Percentiles rank a stretch among this genome's conserved stretches.
These are phyloP conservation scores for Drosophila neonasuta DNA, from an alignment of 2,888 invertebrate genomes.

Conservation along the genomic window DNA sequence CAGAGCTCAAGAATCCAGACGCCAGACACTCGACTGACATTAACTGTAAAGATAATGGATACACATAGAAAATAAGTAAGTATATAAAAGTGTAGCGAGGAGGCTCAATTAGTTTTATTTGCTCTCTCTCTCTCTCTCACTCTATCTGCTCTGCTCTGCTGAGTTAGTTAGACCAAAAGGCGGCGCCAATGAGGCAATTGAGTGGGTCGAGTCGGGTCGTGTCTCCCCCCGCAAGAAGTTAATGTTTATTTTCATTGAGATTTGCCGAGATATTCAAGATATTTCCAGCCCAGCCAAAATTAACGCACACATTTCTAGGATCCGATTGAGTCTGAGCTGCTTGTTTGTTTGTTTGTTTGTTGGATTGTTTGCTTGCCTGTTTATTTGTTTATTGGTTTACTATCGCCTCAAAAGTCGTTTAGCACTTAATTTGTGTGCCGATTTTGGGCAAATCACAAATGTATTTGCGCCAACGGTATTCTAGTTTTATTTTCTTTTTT, in stretches of 20 bases:
- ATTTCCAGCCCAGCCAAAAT: constrained; percentile 47
- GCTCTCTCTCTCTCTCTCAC: constrained; percentile 10
- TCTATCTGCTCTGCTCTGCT: background rate
- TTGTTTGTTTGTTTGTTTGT: constrained; percentile 15
- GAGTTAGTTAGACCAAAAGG: constrained; percentile 17
- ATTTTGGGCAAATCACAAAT: constrained; percentile 26
- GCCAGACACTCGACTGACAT: constrained; percentile 40
- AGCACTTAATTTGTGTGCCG: constrained; percentile 56
- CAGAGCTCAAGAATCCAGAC: constrained; percentile 43
- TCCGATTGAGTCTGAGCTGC: constrained; percentile 14
- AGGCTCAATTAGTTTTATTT: constrained; percentile 71
- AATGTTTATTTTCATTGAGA: constrained; percentile 56
- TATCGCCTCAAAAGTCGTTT: constrained; percentile 46
- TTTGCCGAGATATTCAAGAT: constrained; percentile 39
- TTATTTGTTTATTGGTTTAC: constrained; percentile 38
- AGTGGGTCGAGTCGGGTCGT: constrained; percentile 8
- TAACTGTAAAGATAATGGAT: constrained; percentile 54
- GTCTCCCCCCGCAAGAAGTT: constrained; percentile 25
- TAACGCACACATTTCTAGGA: constrained; percentile 47
- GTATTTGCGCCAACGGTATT: constrained; percentile 14
- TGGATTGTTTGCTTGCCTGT: constrained; percentile 13
- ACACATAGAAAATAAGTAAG: constrained; percentile 35
- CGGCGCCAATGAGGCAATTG: constrained; percentile 33
- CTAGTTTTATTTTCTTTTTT: background rate
- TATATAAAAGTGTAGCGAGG: constrained; percentile 11